Base-by-base conservation (phyloP, 2,113 vertebrate species). In the Alethe castanea region DNA sequence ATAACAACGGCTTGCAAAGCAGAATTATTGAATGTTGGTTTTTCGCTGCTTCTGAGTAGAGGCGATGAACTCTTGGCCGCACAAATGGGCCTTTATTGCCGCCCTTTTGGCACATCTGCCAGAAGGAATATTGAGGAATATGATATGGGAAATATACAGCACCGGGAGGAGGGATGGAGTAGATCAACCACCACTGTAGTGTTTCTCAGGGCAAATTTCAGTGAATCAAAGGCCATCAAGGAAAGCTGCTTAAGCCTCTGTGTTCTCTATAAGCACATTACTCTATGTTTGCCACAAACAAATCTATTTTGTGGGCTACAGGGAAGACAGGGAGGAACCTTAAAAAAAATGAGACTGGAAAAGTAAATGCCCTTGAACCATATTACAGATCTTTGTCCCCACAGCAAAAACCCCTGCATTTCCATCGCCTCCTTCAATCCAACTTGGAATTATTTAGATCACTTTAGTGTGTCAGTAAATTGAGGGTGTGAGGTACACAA, bases 11-110 rank as follows among this genome's bases (percentile, higher is more conserved):
- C 86, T 96, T 83, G 83, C 80, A 93, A 91, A 90, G 67, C 19
- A 60, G 92, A 93, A 93, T 76, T 93, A 89, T 66, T 88, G 89
- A 88, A 96, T 93, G 96, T 96, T 95, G 86, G 59, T 91, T 92
- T 94, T 95, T 72, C 45, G 40, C 67, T 79, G 81, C 40, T 89
- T 70, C 45, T 24, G 54, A 69, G 79, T 8, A 17, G 48, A 83
- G 33, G 74, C 44, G 20, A 26, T 81, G 87, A 91, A 94, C 89
- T 65, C 65, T 36, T 23, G 44, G 72, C 76, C 0, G 0, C 76
- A 97, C 88, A 96, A 96, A 92, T 33, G 28, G 67, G 76, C 94
- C 93, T 96, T 95, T 95, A 94, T 95, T 87, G 47, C 69, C 0
- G 1, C 33, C 64, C 56, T 83, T 79, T 95, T 92, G 53, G 56